Percentiles rank a stretch among this genome's conserved stretches.
Evolutionary conservation across 2,888 invertebrate genomes (phyloP).

Genomic region (Rhagium mordax): DNA sequence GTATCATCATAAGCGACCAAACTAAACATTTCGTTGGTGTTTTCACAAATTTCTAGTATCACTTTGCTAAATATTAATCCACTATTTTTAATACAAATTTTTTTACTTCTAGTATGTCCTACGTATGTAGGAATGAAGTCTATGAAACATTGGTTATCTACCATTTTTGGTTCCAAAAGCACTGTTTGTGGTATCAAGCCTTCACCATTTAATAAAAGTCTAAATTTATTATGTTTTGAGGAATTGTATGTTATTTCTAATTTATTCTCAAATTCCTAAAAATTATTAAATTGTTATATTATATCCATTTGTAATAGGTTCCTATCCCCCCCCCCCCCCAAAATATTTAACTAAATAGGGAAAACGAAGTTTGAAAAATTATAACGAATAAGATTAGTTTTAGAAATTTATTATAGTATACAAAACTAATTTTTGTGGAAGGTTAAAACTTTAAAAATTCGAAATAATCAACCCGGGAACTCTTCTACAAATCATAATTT

Average conservation of each 20-base stretch:
- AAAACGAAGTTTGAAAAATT: too few relatives aligned
- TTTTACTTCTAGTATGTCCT: constrained; percentile 48
- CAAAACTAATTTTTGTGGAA: too few relatives aligned
- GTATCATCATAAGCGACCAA: constrained; percentile 43
- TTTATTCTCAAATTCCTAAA: constrained; percentile 46
- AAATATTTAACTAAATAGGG: too few relatives aligned
- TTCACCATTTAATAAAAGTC: constrained; percentile 66
- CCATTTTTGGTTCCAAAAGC: constrained; percentile 63
- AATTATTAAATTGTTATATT: constrained; percentile 11
- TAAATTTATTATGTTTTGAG: constrained; percentile 39
- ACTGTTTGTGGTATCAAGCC: constrained; percentile 69
- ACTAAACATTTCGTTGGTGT: constrained; percentile 42
- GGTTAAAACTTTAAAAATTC: too few relatives aligned
- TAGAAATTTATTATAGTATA: too few relatives aligned
- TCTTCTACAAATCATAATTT: too few relatives aligned
- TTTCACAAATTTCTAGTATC: constrained; percentile 66
- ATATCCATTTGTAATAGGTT: too few relatives aligned
- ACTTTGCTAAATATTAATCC: constrained; percentile 67
- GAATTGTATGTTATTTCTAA: constrained; percentile 50
- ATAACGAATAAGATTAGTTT: too few relatives aligned
- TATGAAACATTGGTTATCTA: constrained; percentile 53
- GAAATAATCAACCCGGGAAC: too few relatives aligned
- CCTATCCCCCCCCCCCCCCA: too few relatives aligned
- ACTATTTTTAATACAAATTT: constrained; percentile 64
- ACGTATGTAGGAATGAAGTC: constrained; percentile 65